Evolutionary conservation across 2,888 invertebrate genomes (phyloP), one percentile per base, ranked within the genome.

Genomic region (Julus scandinavius): DNA sequence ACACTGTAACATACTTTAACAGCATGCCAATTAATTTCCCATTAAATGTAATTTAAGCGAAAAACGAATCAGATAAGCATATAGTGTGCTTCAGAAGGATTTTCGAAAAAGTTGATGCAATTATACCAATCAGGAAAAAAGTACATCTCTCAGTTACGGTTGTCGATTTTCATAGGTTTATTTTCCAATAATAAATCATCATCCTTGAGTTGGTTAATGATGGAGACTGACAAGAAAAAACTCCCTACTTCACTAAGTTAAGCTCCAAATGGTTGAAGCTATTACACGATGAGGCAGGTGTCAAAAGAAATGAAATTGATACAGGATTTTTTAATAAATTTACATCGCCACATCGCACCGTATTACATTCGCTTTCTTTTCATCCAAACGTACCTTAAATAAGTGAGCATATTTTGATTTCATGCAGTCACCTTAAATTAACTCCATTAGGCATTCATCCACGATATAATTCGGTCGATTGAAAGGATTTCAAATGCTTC

Each of bases 201-300:
- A 20, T 85, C 20, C 72, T 41, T n/a, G 49, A 41, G 38, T 84
- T 41, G 38, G 85, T 49, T 85, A 85, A 85, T 85, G 85, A 85
- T 85, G 85, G 9, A 85, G 49, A 41, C 40, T 85, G 85, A 85
- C 85, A 85, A 49, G 49, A 85, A 85, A 85, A 85, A 49, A 85
- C 4, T 38, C 41, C 9, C 13, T 85, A 85, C 72, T 72, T 72
- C 72, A 41, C 49, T 40, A n/a, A 85, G 17, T 85, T 85, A 41
- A 49, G 49, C 85, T 85, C 40, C 41, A 85, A 40, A 45, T 45
- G 45, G 9, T 45, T 20, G 41, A 40, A 84, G 49, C 41, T 9
- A 49, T 41, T 85, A 85, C 85, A 85, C 49, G 49, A 49, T 85
- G 85, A 85, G 49, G 85, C 85, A 85, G 85, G 85, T 85, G 85